Conservation (phyloP, 2,888 invertebrate genomes). For the Baronia brevicornis region DNA sequence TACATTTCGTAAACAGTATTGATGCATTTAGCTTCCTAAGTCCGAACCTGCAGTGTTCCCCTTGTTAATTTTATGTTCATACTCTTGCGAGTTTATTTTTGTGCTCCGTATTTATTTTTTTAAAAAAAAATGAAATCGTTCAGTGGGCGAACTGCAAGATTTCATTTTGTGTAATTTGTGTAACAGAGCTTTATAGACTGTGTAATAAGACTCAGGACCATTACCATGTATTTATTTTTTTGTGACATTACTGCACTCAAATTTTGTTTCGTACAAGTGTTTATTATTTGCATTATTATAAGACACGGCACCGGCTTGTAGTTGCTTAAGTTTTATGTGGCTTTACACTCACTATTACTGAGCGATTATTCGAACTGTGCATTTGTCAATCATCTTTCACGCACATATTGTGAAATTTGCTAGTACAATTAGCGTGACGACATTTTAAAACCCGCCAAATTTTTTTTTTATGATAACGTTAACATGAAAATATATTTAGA, state of each 20-base stretch:
- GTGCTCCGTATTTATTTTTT: slow-evolving; percentile 60
- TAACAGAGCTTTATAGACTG: slow-evolving; percentile 69
- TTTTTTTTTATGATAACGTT: slow-evolving; percentile 10
- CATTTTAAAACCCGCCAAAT: slow-evolving; percentile 17
- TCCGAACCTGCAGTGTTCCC: slow-evolving; percentile 58
- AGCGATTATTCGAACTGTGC: slow-evolving; percentile 18
- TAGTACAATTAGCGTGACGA: slow-evolving; percentile 15
- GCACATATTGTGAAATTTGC: slow-evolving; percentile 9
- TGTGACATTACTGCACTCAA: slow-evolving; percentile 55
- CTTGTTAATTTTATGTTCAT: slow-evolving; percentile 44
- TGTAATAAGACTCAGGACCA: slow-evolving; percentile 71
- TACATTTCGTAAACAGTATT: slow-evolving; percentile 14
- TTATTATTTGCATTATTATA: slow-evolving; percentile 45
- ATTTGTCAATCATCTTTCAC: slow-evolving; percentile 13
- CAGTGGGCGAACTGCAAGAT: slow-evolving; percentile 27
- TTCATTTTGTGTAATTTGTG: slow-evolving; percentile 47
- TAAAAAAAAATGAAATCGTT: slow-evolving; percentile 40
- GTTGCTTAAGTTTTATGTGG: slow-evolving; percentile 46
- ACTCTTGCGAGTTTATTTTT: slow-evolving; percentile 58
- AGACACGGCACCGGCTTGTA: slow-evolving; percentile 58
- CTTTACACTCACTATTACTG: slow-evolving; percentile 25
- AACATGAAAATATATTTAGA: slow-evolving; percentile 12
- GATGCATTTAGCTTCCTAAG: slow-evolving; percentile 50
- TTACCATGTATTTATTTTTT: slow-evolving; percentile 44
- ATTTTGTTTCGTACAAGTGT: slow-evolving; percentile 44